These are phyloP conservation scores for Strigamia crassipes DNA, from an alignment of 2,888 invertebrate genomes.

Conservation along the genomic window DNA sequence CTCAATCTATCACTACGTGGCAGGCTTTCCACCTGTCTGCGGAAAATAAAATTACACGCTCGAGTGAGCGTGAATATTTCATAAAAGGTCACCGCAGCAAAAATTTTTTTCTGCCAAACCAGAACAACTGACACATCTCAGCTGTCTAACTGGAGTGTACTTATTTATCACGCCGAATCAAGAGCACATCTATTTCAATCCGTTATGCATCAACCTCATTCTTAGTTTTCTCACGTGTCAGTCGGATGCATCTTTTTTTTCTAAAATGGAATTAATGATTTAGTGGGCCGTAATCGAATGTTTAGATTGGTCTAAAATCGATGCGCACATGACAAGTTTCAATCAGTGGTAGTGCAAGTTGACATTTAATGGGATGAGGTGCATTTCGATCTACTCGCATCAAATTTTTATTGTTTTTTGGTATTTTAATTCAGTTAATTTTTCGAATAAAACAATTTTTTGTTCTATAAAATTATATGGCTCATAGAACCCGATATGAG, in stretches of 20 bases:
- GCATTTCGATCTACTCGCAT: neutral
- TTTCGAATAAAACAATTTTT: neutral
- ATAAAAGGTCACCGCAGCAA: constrained; percentile 12
- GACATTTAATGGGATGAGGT: neutral
- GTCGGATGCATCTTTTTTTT: neutral
- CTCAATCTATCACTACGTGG: constrained; percentile 22
- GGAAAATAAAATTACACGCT: constrained; percentile 40
- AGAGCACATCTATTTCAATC: neutral
- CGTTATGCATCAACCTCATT: neutral
- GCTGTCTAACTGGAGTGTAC: constrained; percentile 32
- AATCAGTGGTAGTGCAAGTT: neutral
- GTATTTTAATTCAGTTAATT: neutral
- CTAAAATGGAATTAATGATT: neutral
- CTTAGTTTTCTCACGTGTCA: neutral
- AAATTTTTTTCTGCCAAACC: constrained; percentile 35
- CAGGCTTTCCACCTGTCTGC: constrained; percentile 9
- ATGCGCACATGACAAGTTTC: neutral
- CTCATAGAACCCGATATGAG: neutral
- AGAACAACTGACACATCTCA: constrained; percentile 16
- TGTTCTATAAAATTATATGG: neutral
- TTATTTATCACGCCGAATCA: constrained; percentile 33
- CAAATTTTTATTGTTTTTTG: neutral
- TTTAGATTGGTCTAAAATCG: neutral
- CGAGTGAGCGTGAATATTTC: constrained; percentile 38
- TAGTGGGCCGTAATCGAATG: neutral